Percentiles rank a stretch among this genome's conserved stretches.
These are phyloP conservation scores for Dendrolimus houi DNA, from an alignment of 2,888 invertebrate genomes.

Conservation along the genomic window DNA sequence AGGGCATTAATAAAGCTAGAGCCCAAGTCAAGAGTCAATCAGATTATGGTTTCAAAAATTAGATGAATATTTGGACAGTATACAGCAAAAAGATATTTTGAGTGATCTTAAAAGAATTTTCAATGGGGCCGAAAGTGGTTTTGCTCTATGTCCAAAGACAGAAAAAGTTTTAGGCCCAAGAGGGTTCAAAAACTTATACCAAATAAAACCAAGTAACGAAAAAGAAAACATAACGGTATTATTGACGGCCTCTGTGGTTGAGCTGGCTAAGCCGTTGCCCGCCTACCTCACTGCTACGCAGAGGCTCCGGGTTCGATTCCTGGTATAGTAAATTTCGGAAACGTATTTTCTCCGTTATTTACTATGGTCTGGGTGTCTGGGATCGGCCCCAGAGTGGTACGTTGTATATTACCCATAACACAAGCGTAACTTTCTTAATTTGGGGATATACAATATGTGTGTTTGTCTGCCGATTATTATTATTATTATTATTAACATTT, in stretches of 20 bases:
- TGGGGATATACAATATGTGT: too few relatives aligned
- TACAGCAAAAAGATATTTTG: conserved; percentile 18
- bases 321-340: too few relatives aligned
- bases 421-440: too few relatives aligned
- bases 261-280: too few relatives aligned
- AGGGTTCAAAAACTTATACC: conserved; percentile 20
- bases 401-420: too few relatives aligned
- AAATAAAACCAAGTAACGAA: conserved; percentile 19
- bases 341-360: too few relatives aligned
- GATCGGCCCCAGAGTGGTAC: too few relatives aligned
- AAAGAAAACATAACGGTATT: conserved; percentile 28
- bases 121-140: conserved; percentile 21
- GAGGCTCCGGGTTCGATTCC: too few relatives aligned
- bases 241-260: too few relatives aligned
- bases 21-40: conserved; percentile 20
- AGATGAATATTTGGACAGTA: conserved; percentile 15
- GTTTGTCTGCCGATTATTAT: too few relatives aligned
- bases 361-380: too few relatives aligned
- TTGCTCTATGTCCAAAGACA: conserved; percentile 20
- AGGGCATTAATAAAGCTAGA: conserved; percentile 22
- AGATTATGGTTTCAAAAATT: conserved; percentile 27
- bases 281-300: too few relatives aligned
- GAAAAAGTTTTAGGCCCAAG: conserved; percentile 25
- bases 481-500: conserved; percentile 16
- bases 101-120: conserved; percentile 20